Evolutionary conservation across 2,797 vertebrate species (phyloP), one percentile per base, ranked within the genome.

Genomic region (Synaphobranchus kaupii): DNA sequence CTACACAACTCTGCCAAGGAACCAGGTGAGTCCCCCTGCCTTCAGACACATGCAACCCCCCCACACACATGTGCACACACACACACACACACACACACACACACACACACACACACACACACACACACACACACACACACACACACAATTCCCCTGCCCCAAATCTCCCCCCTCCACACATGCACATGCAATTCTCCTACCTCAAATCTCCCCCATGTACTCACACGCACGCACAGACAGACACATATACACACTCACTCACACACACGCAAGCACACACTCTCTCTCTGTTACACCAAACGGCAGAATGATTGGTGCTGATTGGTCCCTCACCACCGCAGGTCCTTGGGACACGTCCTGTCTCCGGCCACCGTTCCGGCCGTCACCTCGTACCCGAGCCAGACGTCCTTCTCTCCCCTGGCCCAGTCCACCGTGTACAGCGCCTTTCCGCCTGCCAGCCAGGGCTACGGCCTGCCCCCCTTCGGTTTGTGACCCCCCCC

Each of bases 401-500:
- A 98, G 95, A 95, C 95, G 93, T 95, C 96, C 78, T 99, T 98
- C 92, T 96, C 96, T 92, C 93, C 98, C 31, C 94, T 98, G 84
- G 96, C 97, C 90, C 98, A 98, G 92, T 96, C 98, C 90, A 96
- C 97, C n/a, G 94, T 97, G 86, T 99, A 98, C 90, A 97, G 97
- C 9, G 91, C 97, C 93, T 99, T 99, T 92, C 97, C 98, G 86
- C 98, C 98, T 93, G 96, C 96, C 5, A 97, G 97, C 78, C 98
- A 99, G 94, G 97, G 96, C 17, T 99, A 98, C 0, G 98, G 98
- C 95, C 98, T 99, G 95, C 98, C 98, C 91, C 98, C 98, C 90
- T 99, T 99, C 0, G 98, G 98, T 99, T 96, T 96, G 98, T 93
- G 50, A 83, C 58, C 0, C 7, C 6, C 52, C 44, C 10, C 7